Evolutionary conservation across 2,797 vertebrate genomes (phyloP), one percentile per base, ranked within the genome.

Genomic region (Diceros bicornis): DNA sequence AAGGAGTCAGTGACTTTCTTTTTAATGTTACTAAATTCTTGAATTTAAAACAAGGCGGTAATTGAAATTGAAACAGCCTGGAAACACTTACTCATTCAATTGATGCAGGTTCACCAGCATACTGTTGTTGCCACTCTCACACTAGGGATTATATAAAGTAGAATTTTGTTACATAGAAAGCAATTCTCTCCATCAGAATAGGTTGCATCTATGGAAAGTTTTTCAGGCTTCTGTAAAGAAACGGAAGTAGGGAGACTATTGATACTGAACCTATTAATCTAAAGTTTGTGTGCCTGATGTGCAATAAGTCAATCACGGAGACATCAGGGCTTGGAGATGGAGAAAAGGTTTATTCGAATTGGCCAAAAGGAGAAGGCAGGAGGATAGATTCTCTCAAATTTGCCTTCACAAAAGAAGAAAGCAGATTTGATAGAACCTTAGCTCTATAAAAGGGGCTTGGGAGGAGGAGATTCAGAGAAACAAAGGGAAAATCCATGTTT

Each of bases 1-100:
- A 81, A 71, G 1, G 2, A 92, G 34, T 12, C 44, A 87, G 1
- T 82, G 34, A 34, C 27, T 91, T 34, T 69, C n/a, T 74, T 74
- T 7, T 41, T 18, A 88, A 57, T 55, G 9, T 78, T 92, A 83
- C 93, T 83, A 94, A 69, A 66, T 55, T 84, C 77, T 83, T 21
- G 7, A 96, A 87, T 95, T 91, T 94, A 25, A 64, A 86, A 66
- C 74, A 93, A 72, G 79, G 6, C 55, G 21, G 7, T 86, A 85
- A 89, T 96, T 79, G 55, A 97, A 98, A 44, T 96, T 79, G 55
- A 97, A 98, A 44, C 7, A 86, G 74, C 50, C 69, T 92, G 34
- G 4, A 93, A 94, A 66, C 1, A 13, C 69, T 47, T 52, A 29
- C 14, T 55, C 8, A 83, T 29, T 92, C 32, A 25, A 20, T 0